Evolutionary conservation across 2,888 invertebrate species (phyloP).

Genomic region (Acrocyrtus sp.): DNA sequence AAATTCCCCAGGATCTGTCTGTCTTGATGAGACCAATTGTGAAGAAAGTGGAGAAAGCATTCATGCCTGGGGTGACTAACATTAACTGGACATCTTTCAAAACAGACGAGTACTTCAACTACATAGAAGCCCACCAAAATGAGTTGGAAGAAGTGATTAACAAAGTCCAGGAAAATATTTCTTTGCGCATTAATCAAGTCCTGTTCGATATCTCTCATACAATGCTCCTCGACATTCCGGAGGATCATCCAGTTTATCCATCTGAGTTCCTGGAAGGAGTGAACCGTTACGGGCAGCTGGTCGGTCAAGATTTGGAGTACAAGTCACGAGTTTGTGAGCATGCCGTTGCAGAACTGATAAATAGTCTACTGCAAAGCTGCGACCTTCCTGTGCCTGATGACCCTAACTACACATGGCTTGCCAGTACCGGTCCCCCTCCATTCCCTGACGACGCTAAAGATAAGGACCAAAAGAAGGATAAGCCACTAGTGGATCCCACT

Average conservation of each 20-base stretch:
- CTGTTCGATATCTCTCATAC: slow-evolving; percentile 60
- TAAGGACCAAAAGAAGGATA: slow-evolving; percentile 38
- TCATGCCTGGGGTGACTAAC: slow-evolving; percentile 80
- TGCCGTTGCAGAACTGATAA: slow-evolving; percentile 81
- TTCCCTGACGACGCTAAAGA: slow-evolving; percentile 7
- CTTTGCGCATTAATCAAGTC: slow-evolving; percentile 55
- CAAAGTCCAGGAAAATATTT: slow-evolving; percentile 58
- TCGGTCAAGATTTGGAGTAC: slow-evolving; percentile 60
- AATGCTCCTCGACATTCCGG: slow-evolving; percentile 58
- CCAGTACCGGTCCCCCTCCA: slow-evolving; percentile 13
- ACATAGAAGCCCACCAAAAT: slow-evolving; percentile 53
- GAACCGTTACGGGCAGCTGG: slow-evolving; percentile 52
- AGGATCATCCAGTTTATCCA: slow-evolving; percentile 52
- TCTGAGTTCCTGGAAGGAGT: slow-evolving; percentile 56
- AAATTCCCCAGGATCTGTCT: slow-evolving; percentile 56
- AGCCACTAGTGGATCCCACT: slow-evolving; percentile 35
- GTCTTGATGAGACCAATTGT: slow-evolving; percentile 57
- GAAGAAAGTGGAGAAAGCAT: slow-evolving; percentile 72
- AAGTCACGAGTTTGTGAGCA: slow-evolving; percentile 72
- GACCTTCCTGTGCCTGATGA: slow-evolving; percentile 71
- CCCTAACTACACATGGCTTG: slow-evolving; percentile 30
- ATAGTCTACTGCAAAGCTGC: slow-evolving; percentile 77
- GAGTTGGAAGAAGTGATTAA: slow-evolving; percentile 58
- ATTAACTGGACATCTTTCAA: slow-evolving; percentile 86
- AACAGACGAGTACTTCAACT: slow-evolving; percentile 69